Evolutionary conservation across 2,113 vertebrate genomes (phyloP).

Genomic region (Orthonyx spaldingii): DNA sequence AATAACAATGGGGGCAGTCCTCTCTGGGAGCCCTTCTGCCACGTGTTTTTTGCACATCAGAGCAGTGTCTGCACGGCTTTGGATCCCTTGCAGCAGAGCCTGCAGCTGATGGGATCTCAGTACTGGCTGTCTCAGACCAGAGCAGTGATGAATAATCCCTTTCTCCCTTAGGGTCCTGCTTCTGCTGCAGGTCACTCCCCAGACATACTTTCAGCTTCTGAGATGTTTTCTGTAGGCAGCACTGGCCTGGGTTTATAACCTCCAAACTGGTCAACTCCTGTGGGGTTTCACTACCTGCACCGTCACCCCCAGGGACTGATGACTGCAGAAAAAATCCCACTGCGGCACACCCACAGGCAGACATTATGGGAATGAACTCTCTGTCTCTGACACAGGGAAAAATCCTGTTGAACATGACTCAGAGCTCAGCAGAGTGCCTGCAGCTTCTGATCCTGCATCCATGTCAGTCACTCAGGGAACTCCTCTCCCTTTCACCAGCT

Average conservation of each 20-base stretch:
- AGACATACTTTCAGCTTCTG: background rate
- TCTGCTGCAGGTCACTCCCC: background rate
- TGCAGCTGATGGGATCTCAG: background rate
- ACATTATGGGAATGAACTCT: background rate
- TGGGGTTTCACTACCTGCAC: background rate
- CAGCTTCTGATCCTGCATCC: background rate
- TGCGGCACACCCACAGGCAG: background rate
- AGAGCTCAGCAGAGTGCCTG: background rate
- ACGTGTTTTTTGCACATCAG: background rate
- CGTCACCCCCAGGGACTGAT: background rate
- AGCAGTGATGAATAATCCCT: rapidly evolving
- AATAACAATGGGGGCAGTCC: background rate
- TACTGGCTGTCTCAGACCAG: background rate
- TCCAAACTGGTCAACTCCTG: background rate
- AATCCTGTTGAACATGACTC: background rate
- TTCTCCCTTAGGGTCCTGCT: background rate
- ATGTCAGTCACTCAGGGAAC: background rate
- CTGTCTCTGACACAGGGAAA: background rate
- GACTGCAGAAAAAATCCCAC: background rate
- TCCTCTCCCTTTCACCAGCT: constrained; percentile 6
- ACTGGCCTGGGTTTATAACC: background rate
- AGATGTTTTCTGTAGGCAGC: background rate
- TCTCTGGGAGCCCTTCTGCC: background rate
- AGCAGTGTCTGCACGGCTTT: background rate
- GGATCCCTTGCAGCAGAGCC: background rate